phyloP scores from a whole-genome alignment of 2,888 invertebrate genomes.

The Phytoseiulus persimilis region DNA sequence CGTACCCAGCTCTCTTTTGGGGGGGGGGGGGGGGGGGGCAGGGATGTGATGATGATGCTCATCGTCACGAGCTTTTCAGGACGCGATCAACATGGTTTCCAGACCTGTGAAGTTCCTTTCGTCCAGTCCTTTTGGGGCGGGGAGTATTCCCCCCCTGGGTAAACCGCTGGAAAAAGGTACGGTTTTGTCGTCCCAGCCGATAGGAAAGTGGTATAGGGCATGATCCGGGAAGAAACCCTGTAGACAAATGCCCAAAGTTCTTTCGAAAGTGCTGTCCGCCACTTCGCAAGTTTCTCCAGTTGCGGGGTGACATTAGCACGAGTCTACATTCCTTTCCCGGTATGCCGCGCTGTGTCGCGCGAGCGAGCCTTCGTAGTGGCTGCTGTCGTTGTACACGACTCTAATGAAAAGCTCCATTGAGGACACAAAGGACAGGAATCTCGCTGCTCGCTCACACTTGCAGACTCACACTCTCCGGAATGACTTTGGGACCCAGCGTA shows the following conservation, averaged over 20 bases:
- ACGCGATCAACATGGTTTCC: too few species aligned
- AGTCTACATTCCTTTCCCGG: background rate
- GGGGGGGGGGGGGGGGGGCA: too few species aligned
- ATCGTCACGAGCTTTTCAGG: too few species aligned
- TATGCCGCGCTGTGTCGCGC: background rate
- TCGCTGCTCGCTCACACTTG: background rate
- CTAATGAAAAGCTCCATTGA: conserved; percentile 5
- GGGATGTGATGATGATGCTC: too few species aligned
- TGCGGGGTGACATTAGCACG: background rate
- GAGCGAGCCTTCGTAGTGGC: background rate
- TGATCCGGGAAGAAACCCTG: background rate
- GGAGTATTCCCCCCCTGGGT: too few species aligned
- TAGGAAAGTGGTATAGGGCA: too few species aligned
- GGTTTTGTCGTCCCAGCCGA: too few species aligned
- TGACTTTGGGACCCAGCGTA: background rate
- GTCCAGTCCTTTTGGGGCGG: too few species aligned
- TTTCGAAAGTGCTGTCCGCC: background rate
- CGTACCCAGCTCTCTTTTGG: too few species aligned
- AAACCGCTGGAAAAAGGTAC: too few species aligned
- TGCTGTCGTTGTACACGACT: background rate
- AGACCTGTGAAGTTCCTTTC: too few species aligned
- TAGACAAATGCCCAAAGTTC: background rate
- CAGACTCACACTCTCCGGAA: background rate
- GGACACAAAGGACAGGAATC: background rate
- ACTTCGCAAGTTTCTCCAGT: background rate